These are phyloP conservation scores for Clupea harengus DNA, from an alignment of 2,113 vertebrate species.

Conservation along the genomic window DNA sequence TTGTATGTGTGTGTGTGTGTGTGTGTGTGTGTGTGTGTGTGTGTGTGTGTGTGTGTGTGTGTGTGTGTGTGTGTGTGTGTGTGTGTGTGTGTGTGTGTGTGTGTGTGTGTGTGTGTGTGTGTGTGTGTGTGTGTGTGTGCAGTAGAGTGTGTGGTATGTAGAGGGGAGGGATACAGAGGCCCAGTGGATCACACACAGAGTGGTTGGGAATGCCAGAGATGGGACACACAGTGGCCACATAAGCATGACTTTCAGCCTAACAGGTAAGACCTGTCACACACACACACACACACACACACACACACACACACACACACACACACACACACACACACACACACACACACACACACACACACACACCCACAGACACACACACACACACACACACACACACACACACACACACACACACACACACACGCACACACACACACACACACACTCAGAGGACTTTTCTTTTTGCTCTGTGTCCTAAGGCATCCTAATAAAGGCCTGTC, in stretches of 20 bases:
- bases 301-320: background rate
- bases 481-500: conserved; percentile 90
- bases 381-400: conserved; percentile 35
- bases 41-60: conserved; percentile 47
- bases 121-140: conserved; percentile 46
- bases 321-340: background rate
- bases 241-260: conserved; percentile 87
- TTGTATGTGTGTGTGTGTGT: conserved; percentile 39
- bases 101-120: too few relatives aligned
- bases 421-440: too few relatives aligned
- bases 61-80: background rate
- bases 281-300: conserved; percentile 25
- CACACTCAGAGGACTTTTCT: too few relatives aligned
- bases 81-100: too few relatives aligned
- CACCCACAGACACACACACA: too few relatives aligned
- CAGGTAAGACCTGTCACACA: conserved; percentile 72
- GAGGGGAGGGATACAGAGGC: conserved; percentile 88
- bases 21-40: conserved; percentile 49
- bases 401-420: background rate
- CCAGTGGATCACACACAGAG: conserved; percentile 90
- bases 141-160: conserved; percentile 92
- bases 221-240: conserved; percentile 88
- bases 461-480: conserved; percentile 63
- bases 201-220: conserved; percentile 92
- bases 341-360: background rate